Evolutionary conservation across 1,140 invertebrate genomes (phyloP), one percentile per base, ranked within the genome.

Genomic region (Danaus plexippus): DNA sequence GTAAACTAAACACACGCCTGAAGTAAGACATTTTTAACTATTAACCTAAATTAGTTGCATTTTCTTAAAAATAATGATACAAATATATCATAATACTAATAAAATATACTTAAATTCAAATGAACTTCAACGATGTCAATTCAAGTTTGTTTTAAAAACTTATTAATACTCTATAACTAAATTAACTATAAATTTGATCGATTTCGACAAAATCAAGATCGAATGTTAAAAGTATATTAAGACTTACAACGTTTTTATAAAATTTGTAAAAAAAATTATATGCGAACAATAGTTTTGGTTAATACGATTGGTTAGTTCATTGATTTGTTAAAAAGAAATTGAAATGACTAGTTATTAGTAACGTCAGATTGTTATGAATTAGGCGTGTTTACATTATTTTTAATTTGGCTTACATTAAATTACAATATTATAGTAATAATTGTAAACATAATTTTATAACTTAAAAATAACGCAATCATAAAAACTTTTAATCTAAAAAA

Each of bases 211-310:
- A 32, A 32, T 32, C 22, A 32, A 32, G 2, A 32, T 32, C 5
- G 22, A 32, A 32, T 32, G 22, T 32, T 32, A 32, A 32, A 32
- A 32, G 22, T 32, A 32, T 3, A 32, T 32, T 32, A 32, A 52
- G 73, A 60, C 67, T 73, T 69, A 84, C 75, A 82, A 85, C 82
- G 70, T 77, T 77, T 75, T 75, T 71, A 85, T 85, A 85, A 84
- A 85, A 82, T 84, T 84, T 84, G 64, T 78, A 80, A 80, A 32
- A 32, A 32, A 32, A 32, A 15, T 1, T 77, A 74, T 48, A 72
- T 69, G 69, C 74, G 73, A 85, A 84, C 79, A 82, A 85, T 77
- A 54, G 61, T 54, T 60, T 85, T 85, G 80, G 82, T 82, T 84
- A 81, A 79, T 80, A 78, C 22, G 22, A 69, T 85, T 84, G 80